Conservation (phyloP, 2,888 invertebrate species). For the Dysmachus trigonus region DNA sequence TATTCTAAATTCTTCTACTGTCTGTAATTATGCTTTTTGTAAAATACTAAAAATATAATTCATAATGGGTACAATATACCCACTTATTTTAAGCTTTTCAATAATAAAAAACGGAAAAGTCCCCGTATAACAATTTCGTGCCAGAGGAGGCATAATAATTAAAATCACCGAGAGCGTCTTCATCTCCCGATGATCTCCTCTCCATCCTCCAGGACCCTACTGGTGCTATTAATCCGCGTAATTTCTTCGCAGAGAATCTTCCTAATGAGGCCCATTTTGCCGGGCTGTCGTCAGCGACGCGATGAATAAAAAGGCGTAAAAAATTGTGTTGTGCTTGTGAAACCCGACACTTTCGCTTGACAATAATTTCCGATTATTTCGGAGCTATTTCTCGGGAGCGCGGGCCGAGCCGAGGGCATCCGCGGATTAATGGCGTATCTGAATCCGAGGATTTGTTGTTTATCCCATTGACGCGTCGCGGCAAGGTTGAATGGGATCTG, state of each 20-base stretch:
- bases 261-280: not conserved
- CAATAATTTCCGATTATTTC: slow-evolving; percentile 27
- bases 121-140: not conserved
- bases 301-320: not conserved
- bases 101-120: not conserved
- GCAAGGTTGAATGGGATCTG: slow-evolving; percentile 4
- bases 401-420: not conserved
- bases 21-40: no score
- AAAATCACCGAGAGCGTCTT: not conserved
- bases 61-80: no score
- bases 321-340: not conserved
- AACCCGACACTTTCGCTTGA: slow-evolving; percentile 21
- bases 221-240: not conserved
- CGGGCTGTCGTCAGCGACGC: not conserved
- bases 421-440: slow-evolving; percentile 27
- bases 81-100: no score
- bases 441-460: slow-evolving; percentile 5
- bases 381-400: not conserved
- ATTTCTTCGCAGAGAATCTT: not conserved
- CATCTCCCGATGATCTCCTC: not conserved
- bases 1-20: no score
- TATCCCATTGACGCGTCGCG: slow-evolving; percentile 15
- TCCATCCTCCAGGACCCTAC: not conserved
- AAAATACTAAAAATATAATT: no score
- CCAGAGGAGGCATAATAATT: not conserved